These are phyloP conservation scores for Tinea pellionella DNA, from an alignment of 2,888 invertebrate species.

Conservation along the genomic window DNA sequence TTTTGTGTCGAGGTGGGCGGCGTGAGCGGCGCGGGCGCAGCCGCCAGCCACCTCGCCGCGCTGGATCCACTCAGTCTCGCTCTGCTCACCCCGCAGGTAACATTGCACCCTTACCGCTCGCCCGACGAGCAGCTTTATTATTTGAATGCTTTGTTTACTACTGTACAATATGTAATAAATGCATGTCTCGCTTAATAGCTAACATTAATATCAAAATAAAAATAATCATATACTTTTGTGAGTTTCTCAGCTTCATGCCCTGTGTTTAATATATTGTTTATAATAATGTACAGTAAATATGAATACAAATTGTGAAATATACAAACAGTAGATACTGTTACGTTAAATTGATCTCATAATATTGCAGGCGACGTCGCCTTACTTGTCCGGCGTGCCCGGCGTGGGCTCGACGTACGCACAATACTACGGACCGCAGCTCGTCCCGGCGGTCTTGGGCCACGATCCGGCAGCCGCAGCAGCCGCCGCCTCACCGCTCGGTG, in stretches of 20 bases:
- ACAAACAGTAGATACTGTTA: too few species aligned
- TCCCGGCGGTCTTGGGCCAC: conserved; percentile 90
- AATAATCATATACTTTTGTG: neutral
- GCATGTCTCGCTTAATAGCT: conserved; percentile 44
- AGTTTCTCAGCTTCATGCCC: neutral
- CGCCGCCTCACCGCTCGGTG: conserved; percentile 80
- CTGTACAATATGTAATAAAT: conserved; percentile 31
- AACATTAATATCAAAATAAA: neutral
- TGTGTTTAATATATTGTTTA: neutral
- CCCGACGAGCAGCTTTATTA: conserved; percentile 48
- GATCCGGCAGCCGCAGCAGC: conserved; percentile 84
- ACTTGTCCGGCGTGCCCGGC: conserved; percentile 91
- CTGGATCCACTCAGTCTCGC: conserved; percentile 69
- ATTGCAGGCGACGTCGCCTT: conserved; percentile 88
- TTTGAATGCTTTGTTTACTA: conserved; percentile 46
- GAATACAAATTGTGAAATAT: too few species aligned
- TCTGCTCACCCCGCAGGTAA: conserved; percentile 68
- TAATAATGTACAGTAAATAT: neutral
- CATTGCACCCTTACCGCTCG: conserved; percentile 23
- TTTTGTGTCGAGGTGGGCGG: conserved; percentile 71
- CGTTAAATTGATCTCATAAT: neutral
- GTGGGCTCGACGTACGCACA: conserved; percentile 91
- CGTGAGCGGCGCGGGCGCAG: conserved; percentile 67
- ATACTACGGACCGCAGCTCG: conserved; percentile 90
- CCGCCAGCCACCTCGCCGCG: conserved; percentile 67